Evolutionary conservation across 2,113 vertebrate genomes (phyloP).

Genomic region (Gobiocypris rarus): DNA sequence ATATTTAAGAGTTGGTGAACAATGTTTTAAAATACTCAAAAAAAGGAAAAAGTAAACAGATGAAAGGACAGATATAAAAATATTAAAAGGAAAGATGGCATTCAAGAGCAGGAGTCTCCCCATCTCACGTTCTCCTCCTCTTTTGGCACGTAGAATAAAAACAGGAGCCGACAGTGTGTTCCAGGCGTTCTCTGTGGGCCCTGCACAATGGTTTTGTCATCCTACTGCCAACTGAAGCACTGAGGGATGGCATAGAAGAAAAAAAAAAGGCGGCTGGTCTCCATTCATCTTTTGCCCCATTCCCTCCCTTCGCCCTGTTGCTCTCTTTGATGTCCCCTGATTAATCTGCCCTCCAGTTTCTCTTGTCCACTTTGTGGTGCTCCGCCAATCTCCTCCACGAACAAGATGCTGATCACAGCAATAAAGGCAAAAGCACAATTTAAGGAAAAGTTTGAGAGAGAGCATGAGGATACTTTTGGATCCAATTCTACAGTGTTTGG

Average conservation of each 20-base stretch:
- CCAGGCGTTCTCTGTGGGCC: constrained; percentile 63
- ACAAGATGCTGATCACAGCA: constrained; percentile 27
- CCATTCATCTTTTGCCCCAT: constrained; percentile 63
- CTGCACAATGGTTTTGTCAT: constrained; percentile 69
- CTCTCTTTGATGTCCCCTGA: constrained; percentile 76
- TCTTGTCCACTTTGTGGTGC: constrained; percentile 26
- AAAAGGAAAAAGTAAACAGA: constrained; percentile 7
- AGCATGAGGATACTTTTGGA: background rate
- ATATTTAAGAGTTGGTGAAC: constrained; percentile 9
- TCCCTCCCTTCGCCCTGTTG: constrained; percentile 62
- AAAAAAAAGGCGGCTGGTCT: constrained; percentile 67
- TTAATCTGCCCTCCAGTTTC: constrained; percentile 67
- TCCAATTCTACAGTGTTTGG: background rate
- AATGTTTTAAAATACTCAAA: constrained; percentile 19
- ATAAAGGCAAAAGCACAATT: background rate
- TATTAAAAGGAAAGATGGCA: background rate
- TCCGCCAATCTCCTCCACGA: background rate
- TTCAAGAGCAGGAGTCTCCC: constrained; percentile 13
- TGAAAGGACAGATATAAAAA: background rate
- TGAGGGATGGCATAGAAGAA: constrained; percentile 64
- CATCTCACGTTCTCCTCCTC: constrained; percentile 41
- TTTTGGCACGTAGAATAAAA: constrained; percentile 49
- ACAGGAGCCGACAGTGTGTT: constrained; percentile 50
- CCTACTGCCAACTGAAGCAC: constrained; percentile 69
- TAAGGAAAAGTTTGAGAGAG: background rate